Evolutionary conservation across 2,797 vertebrate genomes (phyloP), one percentile per base, ranked within the genome.

Genomic region (Lacerta bilineata): DNA sequence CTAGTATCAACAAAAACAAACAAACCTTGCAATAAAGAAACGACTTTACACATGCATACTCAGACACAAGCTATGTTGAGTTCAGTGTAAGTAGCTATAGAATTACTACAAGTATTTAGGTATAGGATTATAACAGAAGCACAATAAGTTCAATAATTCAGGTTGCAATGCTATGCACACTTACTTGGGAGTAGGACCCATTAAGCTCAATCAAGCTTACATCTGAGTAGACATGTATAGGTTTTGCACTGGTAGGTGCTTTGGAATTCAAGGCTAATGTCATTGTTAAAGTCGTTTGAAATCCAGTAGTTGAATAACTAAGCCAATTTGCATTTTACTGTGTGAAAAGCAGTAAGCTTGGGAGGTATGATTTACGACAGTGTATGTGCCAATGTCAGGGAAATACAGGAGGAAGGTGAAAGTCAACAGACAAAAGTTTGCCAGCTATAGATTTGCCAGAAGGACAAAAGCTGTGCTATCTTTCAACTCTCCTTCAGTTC

Each of bases 391-490:
- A 25, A 2, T 91, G 20, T 92, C 71, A 93, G 41, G 85, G 55
- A 89, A 95, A 93, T 1, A 13, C 90, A 83, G 78, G 75, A 83
- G 78, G 86, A 92, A 92, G 77, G 85, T 86, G 82, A 93, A 83
- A 90, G 87, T 91, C 92, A 94, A 84, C 88, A 92, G 81, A 92
- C 79, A 89, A 41, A 91, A 91, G 68, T 79, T 89, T 89, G 81
- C 80, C 89, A n/a, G 50, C 79, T 91, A 82, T 80, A 81, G 89
- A 92, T 91, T 89, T 94, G 85, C 87, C 85, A 41, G 83, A 92
- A 85, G 85, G 85, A 78, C 91, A 88, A 90, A 87, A 80, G 61
- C 75, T 41, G 68, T 36, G 9, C 2, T 88, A 75, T 61, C 15
- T 29, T 29, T 83, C 46, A 68, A 36, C 2, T 84, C 46, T 86